phyloP scores from a whole-genome alignment of 2,113 vertebrate genomes.

The Pomatorhinus ruficollis region DNA sequence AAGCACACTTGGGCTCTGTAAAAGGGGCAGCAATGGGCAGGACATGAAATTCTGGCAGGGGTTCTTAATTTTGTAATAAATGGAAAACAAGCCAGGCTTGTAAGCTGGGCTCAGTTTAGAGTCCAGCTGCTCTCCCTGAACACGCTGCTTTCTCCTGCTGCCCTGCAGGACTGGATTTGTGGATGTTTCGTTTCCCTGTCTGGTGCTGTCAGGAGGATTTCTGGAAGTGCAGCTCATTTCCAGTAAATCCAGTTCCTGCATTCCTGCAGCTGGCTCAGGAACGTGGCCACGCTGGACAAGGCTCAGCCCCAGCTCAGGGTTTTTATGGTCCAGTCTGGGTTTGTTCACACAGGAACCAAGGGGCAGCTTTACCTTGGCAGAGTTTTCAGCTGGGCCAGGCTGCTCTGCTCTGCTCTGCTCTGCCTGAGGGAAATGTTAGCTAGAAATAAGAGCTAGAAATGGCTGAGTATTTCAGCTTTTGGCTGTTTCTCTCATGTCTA shows the following conservation, averaged over 20 bases:
- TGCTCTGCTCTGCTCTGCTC: background rate
- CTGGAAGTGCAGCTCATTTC: background rate
- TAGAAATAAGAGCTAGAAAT: background rate
- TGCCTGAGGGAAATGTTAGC: too few species aligned
- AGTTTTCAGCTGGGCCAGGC: background rate
- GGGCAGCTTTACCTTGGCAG: background rate
- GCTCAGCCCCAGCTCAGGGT: background rate
- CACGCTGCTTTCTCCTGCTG: fast-evolving
- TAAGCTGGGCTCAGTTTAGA: background rate
- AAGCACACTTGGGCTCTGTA: background rate
- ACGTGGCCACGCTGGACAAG: fast-evolving
- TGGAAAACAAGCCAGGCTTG: background rate
- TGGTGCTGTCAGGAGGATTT: background rate
- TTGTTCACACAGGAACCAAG: background rate
- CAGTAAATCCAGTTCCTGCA: background rate
- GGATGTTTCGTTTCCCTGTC: background rate
- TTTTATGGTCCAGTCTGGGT: fast-evolving
- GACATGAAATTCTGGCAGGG: background rate
- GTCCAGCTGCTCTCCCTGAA: background rate
- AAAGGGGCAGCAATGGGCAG: background rate
- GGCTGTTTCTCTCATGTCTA: background rate
- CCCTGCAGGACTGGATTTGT: background rate
- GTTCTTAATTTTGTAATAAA: background rate
- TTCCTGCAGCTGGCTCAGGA: background rate
- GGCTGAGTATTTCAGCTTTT: background rate